Evolutionary conservation across 2,888 invertebrate genomes (phyloP), one percentile per base, ranked within the genome.

Genomic region (Proisotoma minuta): DNA sequence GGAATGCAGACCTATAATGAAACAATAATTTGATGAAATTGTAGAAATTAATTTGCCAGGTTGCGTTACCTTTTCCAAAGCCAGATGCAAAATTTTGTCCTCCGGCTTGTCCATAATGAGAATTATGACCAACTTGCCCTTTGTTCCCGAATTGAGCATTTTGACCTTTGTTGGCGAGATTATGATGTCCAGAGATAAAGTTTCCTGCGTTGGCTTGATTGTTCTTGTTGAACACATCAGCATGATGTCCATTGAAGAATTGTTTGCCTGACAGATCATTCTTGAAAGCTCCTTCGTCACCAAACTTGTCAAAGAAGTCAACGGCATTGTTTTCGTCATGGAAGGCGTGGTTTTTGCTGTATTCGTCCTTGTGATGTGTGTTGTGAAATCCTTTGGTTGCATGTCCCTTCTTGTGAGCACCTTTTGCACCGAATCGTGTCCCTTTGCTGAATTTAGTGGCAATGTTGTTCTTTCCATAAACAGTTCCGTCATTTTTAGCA

Each of bases 281-380:
- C 47, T 70, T 69, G 59, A 72, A 72, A 22, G 70, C 70, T 26
- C 72, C 72, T 57, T 72, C 72, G 57, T 72, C 72, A 24, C 72
- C 72, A 52, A 65, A 72, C 49, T 69, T 69, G 64, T 70, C 66
- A 54, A 65, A 69, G 63, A 70, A 72, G 59, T 69, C 66, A 20
- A 62, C 65, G 12, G 62, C 68, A 22, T 72, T 63, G 58, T 70
- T 70, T 27, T 63, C 61, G 57, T 72, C 72, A 51, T 72, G 72
- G 66, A 72, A 72, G 26, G 60, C 56, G n/a, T 72, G 72, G 34
- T 56, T 63, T 56, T 72, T 72, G 53, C 59, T 60, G 60, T 66
- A 72, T 57, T 72, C 72, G 47, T 72, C 70, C 65, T 72, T 72
- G 47, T 72, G 72, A 56, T 65, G 65, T 8, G 60, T 60, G 43